A percentile compares a stretch with the other conserved stretches of the same genome.
Evolutionary conservation across 2,113 vertebrate species (phyloP).

Genomic region (Saccopteryx bilineata): DNA sequence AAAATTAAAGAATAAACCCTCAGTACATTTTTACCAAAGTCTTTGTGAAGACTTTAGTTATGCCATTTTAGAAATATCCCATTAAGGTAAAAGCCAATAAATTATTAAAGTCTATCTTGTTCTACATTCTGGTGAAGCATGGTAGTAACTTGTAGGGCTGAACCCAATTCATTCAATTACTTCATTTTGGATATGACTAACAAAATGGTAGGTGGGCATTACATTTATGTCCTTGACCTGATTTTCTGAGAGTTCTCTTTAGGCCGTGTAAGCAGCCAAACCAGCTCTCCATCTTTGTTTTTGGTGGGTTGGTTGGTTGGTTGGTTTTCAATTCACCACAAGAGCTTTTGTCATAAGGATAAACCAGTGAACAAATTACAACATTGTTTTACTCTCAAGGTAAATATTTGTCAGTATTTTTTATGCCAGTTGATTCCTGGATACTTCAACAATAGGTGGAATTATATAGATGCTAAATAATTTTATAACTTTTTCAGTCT

Average conservation of each 20-base stretch:
- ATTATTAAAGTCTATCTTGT: not conserved
- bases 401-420: slow-evolving; percentile 9
- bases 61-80: slow-evolving; percentile 13
- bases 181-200: slow-evolving; percentile 8
- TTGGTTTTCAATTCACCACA: not conserved
- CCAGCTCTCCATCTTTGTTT: not conserved
- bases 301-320: not conserved
- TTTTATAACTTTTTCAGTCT: not conserved
- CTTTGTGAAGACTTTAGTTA: not conserved
- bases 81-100: not conserved
- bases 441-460: not conserved
- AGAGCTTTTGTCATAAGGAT: not conserved
- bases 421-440: not conserved
- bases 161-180: not conserved
- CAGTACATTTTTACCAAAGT: slow-evolving; percentile 37
- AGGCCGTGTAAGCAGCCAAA: not conserved
- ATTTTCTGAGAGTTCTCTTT: not conserved
- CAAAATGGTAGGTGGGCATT: not conserved
- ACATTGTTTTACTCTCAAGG: not conserved
- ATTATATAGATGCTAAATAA: not conserved
- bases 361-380: not conserved
- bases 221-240: not conserved
- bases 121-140: not conserved
- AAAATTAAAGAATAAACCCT: not conserved
- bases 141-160: not conserved